These are phyloP conservation scores for Tinamus major DNA, from an alignment of 2,797 vertebrate species.

Conservation along the genomic window DNA sequence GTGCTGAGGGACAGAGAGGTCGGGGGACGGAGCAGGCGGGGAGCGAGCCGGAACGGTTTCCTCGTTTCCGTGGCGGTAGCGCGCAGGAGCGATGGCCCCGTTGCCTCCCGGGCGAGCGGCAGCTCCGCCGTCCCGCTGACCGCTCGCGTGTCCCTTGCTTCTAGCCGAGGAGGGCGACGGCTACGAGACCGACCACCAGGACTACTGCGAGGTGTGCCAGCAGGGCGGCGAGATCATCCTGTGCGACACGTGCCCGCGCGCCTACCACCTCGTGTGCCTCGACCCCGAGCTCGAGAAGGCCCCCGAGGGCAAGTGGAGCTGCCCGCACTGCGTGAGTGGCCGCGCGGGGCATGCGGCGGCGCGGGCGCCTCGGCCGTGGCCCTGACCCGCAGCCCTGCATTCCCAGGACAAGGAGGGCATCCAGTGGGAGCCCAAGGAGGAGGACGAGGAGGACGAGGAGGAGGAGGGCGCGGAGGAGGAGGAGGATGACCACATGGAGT, in stretches of 20 bases:
- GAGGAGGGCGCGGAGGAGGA: constrained; percentile 91
- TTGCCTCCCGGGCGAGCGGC: background rate
- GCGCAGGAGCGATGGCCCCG: constrained; percentile 7
- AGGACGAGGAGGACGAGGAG: constrained; percentile 95
- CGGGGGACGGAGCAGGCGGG: constrained; percentile 53
- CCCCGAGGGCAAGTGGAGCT: constrained; percentile 98
- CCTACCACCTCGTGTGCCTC: constrained; percentile 97
- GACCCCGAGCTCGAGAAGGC: constrained; percentile 98
- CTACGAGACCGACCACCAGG: constrained; percentile 98
- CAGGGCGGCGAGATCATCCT: constrained; percentile 98
- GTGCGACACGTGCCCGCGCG: constrained; percentile 95
- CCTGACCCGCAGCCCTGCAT: too few species aligned
- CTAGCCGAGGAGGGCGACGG: constrained; percentile 94
- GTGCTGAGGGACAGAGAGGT: constrained; percentile 74
- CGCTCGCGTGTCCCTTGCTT: constrained; percentile 5
- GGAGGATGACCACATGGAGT: constrained; percentile 99
- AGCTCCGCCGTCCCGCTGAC: background rate
- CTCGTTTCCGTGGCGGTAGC: background rate
- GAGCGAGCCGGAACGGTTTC: background rate
- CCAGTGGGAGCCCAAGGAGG: constrained; percentile 98
- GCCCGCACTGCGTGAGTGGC: constrained; percentile 94
- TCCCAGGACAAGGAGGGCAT: constrained; percentile 97
- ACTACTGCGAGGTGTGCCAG: constrained; percentile 99
- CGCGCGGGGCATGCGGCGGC: too few species aligned
- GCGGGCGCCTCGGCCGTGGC: too few species aligned